Base-by-base conservation (phyloP, 2,797 vertebrate species). In the Etheostoma perlongum region DNA sequence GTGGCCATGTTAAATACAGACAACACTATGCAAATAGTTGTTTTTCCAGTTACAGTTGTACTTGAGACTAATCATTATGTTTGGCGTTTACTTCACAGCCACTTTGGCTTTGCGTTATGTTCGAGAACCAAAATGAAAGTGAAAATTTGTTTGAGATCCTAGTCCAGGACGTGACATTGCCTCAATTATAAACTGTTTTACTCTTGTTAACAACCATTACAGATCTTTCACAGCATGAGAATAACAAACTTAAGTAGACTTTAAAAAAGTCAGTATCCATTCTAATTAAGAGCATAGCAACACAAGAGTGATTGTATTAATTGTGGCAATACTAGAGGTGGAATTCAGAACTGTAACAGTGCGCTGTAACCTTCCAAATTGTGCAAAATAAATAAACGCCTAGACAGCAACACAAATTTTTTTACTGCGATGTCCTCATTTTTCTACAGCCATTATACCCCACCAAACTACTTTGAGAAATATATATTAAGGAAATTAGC, bases 1-100 rank as follows among this genome's bases (percentile, higher is more conserved):
- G 78, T 63, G 76, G 53, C 67, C 19, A 1, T 30, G 59, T 65
- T 69, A 64, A 48, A 67, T 57, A 76, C 73, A 83, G 47, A 61
- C 67, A 74, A 42, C 51, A 10, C 10, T 1, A 42, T 61, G 69
- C 72, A 78, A 85, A 85, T 63, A 13, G 63, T 76, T 77, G 72
- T 78, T 75, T 74, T 55, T 66, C 2, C 19, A 74, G 7, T 70
- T 69, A 76, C 54, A 74, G n/a, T 15, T 72, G 46, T 40, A 57
- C 65, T 57, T 70, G 13, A 76, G 60, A 48, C 36, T 64, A n/a
- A 70, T 63, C 18, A 53, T 42, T 13, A 25, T 58, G 21, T 9
- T 53, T n/a, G 13, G 15, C 25, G n/a, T 66, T 75, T 48, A 53
- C 42, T 67, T 67, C 4, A 36, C 2, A 36, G 36, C 44, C 15